Evolutionary conservation across 2,113 vertebrate genomes (phyloP), one percentile per base, ranked within the genome.

Genomic region (Trogon melanurus): DNA sequence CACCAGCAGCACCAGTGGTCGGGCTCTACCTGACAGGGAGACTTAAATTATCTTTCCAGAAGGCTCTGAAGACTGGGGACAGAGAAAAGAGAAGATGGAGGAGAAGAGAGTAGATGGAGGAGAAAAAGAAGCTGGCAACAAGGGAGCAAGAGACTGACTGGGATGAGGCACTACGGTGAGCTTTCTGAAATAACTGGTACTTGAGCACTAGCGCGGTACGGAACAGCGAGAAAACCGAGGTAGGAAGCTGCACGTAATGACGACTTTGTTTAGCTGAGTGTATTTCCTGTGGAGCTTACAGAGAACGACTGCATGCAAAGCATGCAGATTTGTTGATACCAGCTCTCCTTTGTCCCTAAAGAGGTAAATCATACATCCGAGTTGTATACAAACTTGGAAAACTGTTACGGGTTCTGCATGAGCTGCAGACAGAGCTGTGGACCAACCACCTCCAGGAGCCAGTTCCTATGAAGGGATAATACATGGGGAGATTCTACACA

Each of bases 231-330:
- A 54, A 38, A 69, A 10, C 62, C 79, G 85, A 69, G 88, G 89
- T 13, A 64, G 94, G 91, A 50, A 87, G 78, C 91, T 58, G 94
- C 84, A 87, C 5, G 1, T 75, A 89, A 95, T 79, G n/a, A 56
- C 0, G 2, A 29, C 45, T 69, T 67, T 79, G 74, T 85, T 92
- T 54, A 82, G 91, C 50, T 78, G 21, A 85, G 79, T 80, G 6
- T 60, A 23, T 86, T 93, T 96, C 95, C 94, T 76, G 95, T 23
- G 88, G 94, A 76, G 92, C 79, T 57, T 18, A 75, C 61, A 64
- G 56, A 75, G 73, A 86, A 45, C 0, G 11, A 22, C 76, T 51
- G 67, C 83, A 71, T 21, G 79, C 56, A 3, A 48, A 65, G 82
- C 29, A 11, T 11, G 69, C 62, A 34, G 86, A n/a, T 51, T 48